Evolutionary conservation across 2,888 invertebrate species (phyloP), one percentile per base, ranked within the genome.

Genomic region (Opisthograptis luteolata): DNA sequence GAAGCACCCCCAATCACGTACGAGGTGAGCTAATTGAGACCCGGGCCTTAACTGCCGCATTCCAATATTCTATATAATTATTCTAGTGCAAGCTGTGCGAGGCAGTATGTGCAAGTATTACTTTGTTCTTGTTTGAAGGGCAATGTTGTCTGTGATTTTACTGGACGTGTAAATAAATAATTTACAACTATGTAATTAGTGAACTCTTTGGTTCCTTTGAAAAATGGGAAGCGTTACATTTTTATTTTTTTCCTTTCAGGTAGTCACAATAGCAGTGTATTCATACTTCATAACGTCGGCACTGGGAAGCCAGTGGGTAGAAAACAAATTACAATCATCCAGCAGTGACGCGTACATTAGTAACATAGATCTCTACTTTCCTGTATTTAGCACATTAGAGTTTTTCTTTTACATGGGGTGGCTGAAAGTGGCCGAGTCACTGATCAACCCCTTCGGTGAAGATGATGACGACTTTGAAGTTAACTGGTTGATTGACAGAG

Each of bases 381-480:
- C 98, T 0, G 92, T 98, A 66, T 98, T 98, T 78, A 96, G 96
- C 3, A 95, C 96, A 8, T 86, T 98, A 52, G 96, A 98, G 79
- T 96, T 97, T 78, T 95, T 95, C 79, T 95, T 96, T 86, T 96
- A 96, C 71, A 95, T 96, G 94, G 97, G 97, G 8, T 97, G 97
- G 97, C 85, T 97, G 24, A 97, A 97, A 89, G 97, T 97, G 68
- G 97, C 97, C 13, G 97, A 97, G 84, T 94, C 96, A 0, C 85
- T 97, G 43, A 96, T 98, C 57, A 98, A 98, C 85, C 97, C 97
- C 0, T 97, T 97, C 68, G 97, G 97, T 0, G 97, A 97, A 74
- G 97, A 97, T 67, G 97, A 97, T 71, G 97, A 97, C 70, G 97
- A 97, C 68, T 97, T 97, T 71, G 97, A 97, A 92, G 95, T 95